These are phyloP conservation scores for Heliothis peltigera DNA, from an alignment of 2,888 invertebrate species.

Conservation along the genomic window DNA sequence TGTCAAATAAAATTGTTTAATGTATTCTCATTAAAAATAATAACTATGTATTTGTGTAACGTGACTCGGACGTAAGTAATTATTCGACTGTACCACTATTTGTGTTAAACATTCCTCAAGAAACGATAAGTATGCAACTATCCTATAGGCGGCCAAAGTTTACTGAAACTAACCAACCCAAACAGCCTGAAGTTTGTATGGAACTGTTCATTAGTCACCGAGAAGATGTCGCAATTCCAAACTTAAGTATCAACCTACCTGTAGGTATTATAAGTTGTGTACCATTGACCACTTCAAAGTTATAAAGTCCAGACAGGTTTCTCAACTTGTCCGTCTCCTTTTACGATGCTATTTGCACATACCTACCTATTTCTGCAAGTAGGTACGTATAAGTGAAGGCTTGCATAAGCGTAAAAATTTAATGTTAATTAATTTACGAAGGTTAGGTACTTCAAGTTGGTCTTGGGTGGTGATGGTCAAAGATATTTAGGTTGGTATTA, in stretches of 20 bases:
- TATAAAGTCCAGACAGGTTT: conserved; percentile 73
- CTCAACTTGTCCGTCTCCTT: conserved; percentile 73
- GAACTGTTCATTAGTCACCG: conserved; percentile 18
- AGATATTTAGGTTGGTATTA: conserved; percentile 27
- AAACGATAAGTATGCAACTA: background rate
- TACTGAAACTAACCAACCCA: background rate
- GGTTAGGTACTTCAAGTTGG: conserved; percentile 39
- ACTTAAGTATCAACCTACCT: conserved; percentile 26
- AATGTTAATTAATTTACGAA: conserved; percentile 58
- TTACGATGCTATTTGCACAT: conserved; percentile 74
- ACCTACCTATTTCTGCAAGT: conserved; percentile 65
- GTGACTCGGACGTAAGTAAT: too few species aligned
- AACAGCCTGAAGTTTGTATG: conserved; percentile 3
- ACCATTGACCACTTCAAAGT: conserved; percentile 69
- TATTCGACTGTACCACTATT: too few species aligned
- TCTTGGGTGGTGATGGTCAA: conserved; percentile 29
- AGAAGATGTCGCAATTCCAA: conserved; percentile 64
- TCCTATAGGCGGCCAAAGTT: background rate
- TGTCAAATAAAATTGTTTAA: background rate
- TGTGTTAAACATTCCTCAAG: background rate
- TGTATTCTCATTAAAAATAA: too few species aligned
- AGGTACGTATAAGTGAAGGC: conserved; percentile 36
- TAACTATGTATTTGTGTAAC: too few species aligned
- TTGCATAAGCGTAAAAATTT: conserved; percentile 60
- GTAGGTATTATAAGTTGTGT: conserved; percentile 26